A percentile compares a stretch with the other conserved stretches of the same genome.
phyloP scores from a whole-genome alignment of 2,113 vertebrate species.

The Poeciliopsis turrubarensis region DNA sequence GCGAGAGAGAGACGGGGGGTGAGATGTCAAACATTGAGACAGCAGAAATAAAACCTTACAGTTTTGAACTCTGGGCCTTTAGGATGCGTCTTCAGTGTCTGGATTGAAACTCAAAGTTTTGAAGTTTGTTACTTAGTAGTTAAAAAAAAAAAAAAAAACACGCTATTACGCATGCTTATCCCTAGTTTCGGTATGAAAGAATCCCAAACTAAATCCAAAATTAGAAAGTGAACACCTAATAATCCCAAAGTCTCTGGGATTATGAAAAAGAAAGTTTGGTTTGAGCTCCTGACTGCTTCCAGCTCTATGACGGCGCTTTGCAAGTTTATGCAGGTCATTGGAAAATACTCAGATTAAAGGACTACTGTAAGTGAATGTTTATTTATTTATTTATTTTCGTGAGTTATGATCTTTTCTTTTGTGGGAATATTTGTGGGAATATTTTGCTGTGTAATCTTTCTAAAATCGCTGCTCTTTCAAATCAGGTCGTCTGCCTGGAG shows the following conservation, averaged over 20 bases:
- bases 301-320: no score
- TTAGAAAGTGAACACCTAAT: slow-evolving; percentile 75
- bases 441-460: no score
- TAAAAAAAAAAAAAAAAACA: no score
- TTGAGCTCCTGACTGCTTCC: no score
- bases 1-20: not conserved
- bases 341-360: not conserved
- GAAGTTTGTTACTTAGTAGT: no score
- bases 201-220: slow-evolving; percentile 68
- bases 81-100: not conserved
- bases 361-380: no score
- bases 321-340: not conserved
- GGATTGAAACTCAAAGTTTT: not conserved
- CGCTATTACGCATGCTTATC: no score
- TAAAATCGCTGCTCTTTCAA: no score
- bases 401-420: not conserved
- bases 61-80: no score
- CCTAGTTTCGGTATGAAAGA: slow-evolving; percentile 25
- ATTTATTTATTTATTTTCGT: not conserved
- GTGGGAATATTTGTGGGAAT: not conserved
- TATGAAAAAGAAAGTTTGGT: no score
- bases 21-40: not conserved
- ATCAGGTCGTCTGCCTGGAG: not conserved
- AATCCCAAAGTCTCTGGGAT: no score
- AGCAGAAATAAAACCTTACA: not conserved